phyloP scores from a whole-genome alignment of 2,113 vertebrate genomes.

The Orcinus orca region DNA sequence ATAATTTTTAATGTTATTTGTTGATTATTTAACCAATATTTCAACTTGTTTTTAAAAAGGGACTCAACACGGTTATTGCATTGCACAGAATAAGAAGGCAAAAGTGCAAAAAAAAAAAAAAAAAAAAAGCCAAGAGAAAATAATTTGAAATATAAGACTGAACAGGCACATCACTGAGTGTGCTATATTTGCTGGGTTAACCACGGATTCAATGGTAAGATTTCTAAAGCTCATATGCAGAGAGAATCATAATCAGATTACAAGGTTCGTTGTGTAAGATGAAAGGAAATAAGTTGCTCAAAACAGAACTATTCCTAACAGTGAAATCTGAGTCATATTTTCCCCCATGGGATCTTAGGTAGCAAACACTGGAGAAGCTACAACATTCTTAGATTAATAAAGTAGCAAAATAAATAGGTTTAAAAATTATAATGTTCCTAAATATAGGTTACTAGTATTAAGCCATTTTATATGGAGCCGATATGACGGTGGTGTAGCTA shows the following conservation, averaged over 20 bases:
- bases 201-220: not conserved
- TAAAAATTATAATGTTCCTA: not conserved
- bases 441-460: not conserved
- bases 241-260: conserved; percentile 32
- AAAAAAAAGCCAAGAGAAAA: not conserved
- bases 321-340: not conserved
- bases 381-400: not conserved
- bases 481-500: not conserved
- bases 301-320: conserved; percentile 6
- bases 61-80: not conserved
- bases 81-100: not conserved
- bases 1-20: not conserved
- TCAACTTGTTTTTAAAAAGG: not conserved
- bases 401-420: not conserved
- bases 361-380: not conserved
- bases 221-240: not conserved
- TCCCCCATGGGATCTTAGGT: not conserved
- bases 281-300: conserved; percentile 26
- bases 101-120: not conserved
- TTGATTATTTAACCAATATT: not conserved
- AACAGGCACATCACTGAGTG: not conserved
- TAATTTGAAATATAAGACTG: not conserved
- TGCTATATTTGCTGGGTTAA: conserved; percentile 12
- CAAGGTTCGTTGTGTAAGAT: conserved; percentile 22
- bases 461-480: not conserved